Evolutionary conservation across 2,797 vertebrate genomes (phyloP).

Genomic region (Danio albolineatus): DNA sequence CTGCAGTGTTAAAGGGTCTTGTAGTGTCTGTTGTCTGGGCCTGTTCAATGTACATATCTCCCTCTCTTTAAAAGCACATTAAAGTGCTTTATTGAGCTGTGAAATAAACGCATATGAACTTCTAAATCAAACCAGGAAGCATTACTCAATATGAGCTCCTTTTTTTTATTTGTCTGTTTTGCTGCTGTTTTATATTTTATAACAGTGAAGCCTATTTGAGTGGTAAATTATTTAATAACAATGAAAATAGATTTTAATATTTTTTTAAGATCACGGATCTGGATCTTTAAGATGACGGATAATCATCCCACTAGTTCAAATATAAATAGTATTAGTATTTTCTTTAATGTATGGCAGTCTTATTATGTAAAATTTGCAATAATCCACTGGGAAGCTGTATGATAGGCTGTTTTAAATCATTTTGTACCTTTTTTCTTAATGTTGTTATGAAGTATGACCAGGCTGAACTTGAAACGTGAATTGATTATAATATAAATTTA

Average conservation of each 20-base stretch:
- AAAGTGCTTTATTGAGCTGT: slow-evolving; percentile 15
- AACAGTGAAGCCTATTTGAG: neutral
- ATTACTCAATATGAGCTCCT: slow-evolving; percentile 15
- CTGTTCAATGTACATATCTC: slow-evolving; percentile 23
- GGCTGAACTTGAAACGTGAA: too few species aligned
- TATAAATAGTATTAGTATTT: too few species aligned
- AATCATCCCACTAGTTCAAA: too few species aligned
- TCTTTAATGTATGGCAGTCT: too few species aligned
- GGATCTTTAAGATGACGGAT: too few species aligned
- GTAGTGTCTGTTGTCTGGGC: slow-evolving; percentile 40
- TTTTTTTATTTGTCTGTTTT: neutral
- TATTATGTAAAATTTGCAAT: too few species aligned
- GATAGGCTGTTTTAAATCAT: too few species aligned
- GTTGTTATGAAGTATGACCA: too few species aligned
- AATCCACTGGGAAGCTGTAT: too few species aligned
- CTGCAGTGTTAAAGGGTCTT: slow-evolving; percentile 4
- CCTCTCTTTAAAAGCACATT: slow-evolving; percentile 16
- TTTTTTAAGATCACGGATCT: too few species aligned
- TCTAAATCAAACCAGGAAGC: slow-evolving; percentile 9
- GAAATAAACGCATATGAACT: slow-evolving; percentile 24
- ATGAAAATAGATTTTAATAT: neutral
- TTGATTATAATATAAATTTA: too few species aligned
- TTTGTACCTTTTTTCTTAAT: too few species aligned
- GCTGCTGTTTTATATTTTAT: neutral
- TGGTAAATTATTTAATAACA: neutral